phyloP scores from a whole-genome alignment of 2,888 invertebrate species.

The Eulithis prunata region DNA sequence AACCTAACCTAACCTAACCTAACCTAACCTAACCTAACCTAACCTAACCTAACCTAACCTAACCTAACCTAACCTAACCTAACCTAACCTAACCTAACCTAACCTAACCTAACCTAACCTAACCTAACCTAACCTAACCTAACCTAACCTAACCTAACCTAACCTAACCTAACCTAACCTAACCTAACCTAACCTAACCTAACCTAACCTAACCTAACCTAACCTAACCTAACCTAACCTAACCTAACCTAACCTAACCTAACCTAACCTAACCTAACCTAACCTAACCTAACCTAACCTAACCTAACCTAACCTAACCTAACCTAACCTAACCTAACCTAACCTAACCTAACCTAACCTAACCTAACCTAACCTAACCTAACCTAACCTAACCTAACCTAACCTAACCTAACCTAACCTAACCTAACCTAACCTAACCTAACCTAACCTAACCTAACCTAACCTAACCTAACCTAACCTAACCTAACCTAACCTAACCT shows the following conservation, averaged over 20 bases:
- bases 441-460: slow-evolving; percentile 12
- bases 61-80: slow-evolving; percentile 25
- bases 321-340: slow-evolving; percentile 22
- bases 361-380: slow-evolving; percentile 12
- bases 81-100: slow-evolving; percentile 13
- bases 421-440: slow-evolving; percentile 6
- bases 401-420: slow-evolving; percentile 7
- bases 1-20: slow-evolving; percentile 6
- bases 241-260: slow-evolving; percentile 15
- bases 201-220: slow-evolving; percentile 31
- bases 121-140: slow-evolving; percentile 22
- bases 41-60: slow-evolving; percentile 5
- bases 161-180: slow-evolving; percentile 30
- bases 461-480: slow-evolving; percentile 8
- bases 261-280: slow-evolving; percentile 19
- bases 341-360: slow-evolving; percentile 15
- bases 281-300: slow-evolving; percentile 17
- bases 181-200: slow-evolving; percentile 31
- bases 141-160: slow-evolving; percentile 27
- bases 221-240: slow-evolving; percentile 24
- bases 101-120: slow-evolving; percentile 13
- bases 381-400: slow-evolving; percentile 12
- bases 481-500: slow-evolving; percentile 7
- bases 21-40: slow-evolving; percentile 1
- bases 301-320: slow-evolving; percentile 22